Evolutionary conservation across 2,113 vertebrate genomes (phyloP), one percentile per base, ranked within the genome.

Genomic region (Corythornis vintsioides): DNA sequence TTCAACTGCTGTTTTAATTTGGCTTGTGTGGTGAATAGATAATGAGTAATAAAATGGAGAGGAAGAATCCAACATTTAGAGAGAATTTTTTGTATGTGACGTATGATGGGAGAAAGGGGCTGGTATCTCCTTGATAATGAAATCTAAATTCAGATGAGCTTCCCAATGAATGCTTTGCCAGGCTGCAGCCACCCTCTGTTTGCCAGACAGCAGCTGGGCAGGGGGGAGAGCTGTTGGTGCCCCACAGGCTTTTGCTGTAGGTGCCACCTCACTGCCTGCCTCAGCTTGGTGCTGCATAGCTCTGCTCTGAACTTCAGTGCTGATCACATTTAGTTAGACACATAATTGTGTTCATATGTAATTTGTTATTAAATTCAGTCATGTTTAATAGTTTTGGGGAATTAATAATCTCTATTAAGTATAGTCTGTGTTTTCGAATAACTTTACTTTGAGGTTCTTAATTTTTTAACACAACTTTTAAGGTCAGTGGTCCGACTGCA

Each of bases 391-490:
- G 82, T 92, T 88, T 76, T 45, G 16, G 33, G 53, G 31, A 90
- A 33, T 42, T 47, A 78, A 84, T 92, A 86, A 89, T 85, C 16
- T 79, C n/a, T 88, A 90, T 90, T 80, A 95, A 94, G 61, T 76
- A 76, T 60, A 40, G 56, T 72, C 87, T 56, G 25, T 93, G 66
- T 67, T 86, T 95, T 71, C 75, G 15, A 93, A 90, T 93, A 89
- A 92, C 28, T 88, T 91, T 95, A 88, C 67, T 91, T 80, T 78
- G n/a, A 94, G 74, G 71, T 78, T 91, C 96, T 95, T 97, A 95
- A 95, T 95, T 96, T 95, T 96, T 97, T 95, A 96, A 96, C 86
- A 94, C 67, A 93, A 96, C 76, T 95, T 95, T 93, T 97, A 97
- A 95, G 96, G 96, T 95, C 96, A 97, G 92, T 89, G 86, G 94